Evolutionary conservation across 2,797 vertebrate species (phyloP), one percentile per base, ranked within the genome.

Genomic region (Lacerta bilineata): DNA sequence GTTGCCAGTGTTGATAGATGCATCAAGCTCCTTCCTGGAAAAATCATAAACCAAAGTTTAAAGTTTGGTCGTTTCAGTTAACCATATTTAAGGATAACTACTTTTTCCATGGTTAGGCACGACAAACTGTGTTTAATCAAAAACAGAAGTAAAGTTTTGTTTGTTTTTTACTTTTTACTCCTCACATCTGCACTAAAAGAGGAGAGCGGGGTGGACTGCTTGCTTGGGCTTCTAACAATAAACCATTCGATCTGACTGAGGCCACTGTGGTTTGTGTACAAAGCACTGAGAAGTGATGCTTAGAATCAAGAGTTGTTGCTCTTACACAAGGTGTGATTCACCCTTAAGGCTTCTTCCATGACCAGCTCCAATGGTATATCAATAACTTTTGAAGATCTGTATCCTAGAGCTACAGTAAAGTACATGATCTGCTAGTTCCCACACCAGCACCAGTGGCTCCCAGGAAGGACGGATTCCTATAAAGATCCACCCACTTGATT

Each of bases 11-110:
- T 86, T 66, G 13, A 69, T 2, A 36, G 20, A 2, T 77, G 74
- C 4, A 9, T 80, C 91, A 75, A 91, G 86, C 1, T 90, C 93
- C 80, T 96, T 97, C 89, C 92, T 87, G 78, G 77, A 39, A 61
- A 91, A 94, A 93, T 33, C 4, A 64, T 71, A 17, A 71, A 71
- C 5, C 69, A 71, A 33, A 23, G 29, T 33, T 23, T 18, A 15
- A n/a, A 71, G 69, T 71, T 33, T 10, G 3, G 9, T 69, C 4
- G 9, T 69, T 8, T 29, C 66, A 69, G 27, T 69, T 29, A 68
- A 68, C 66, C 25, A 69, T 29, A 68, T 7, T 10, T 27, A n/a
- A 71, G 69, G 9, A 29, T 71, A n/a, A 33, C 29, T n/a, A 33
- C 15, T 61, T 61, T 33, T 41, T 41, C 39, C 39, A 41, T 41